Base-by-base conservation (phyloP, 2,888 invertebrate genomes). In the Diaphora mendica region DNA sequence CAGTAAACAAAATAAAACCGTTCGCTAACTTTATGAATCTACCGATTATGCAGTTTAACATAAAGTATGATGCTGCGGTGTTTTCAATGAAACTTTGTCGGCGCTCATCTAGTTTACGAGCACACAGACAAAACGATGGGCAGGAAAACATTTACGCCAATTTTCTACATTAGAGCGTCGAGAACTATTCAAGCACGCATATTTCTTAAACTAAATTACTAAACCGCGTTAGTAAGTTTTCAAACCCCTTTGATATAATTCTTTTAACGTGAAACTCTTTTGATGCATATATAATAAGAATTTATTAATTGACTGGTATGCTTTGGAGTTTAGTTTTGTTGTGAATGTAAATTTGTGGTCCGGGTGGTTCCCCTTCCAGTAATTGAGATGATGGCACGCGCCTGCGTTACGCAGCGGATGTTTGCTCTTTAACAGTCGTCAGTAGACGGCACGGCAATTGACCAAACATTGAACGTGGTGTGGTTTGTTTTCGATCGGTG, bases 111-210 rank as follows among this genome's bases (percentile, higher is more conserved):
- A 71, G 66, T 84, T 82, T 78, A 84, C 59, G 82, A 80, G 64
- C 70, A 64, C 48, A 73, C 39, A 3, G 84, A 83, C 74, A 68
- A 75, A 74, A 65, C 76, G 84, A 82, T 77, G 75, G 79, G 68
- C 84, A 84, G 83, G 84, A 83, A 83, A 80, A 74, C 84, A 80
- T 82, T 83, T 77, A 67, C 65, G 64, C 77, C 82, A 82, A 82
- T 83, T 79, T 82, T 77, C 76, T 30, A 79, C 80, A 82, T 83
- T 80, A 80, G 67, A 48, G 75, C 70, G 80, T 76, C 80, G 77
- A 59, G 73, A 77, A 71, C 70, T 81, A 73, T 75, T 78, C 69
- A 79, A 77, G 67, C 33, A 26, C 70, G 72, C 77, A 84, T 79
- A 82, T 73, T 78, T 84, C 70, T 62, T 7, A 65, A 62, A 72